Evolutionary conservation across 2,113 vertebrate species (phyloP).

Genomic region (Antigone vipio): DNA sequence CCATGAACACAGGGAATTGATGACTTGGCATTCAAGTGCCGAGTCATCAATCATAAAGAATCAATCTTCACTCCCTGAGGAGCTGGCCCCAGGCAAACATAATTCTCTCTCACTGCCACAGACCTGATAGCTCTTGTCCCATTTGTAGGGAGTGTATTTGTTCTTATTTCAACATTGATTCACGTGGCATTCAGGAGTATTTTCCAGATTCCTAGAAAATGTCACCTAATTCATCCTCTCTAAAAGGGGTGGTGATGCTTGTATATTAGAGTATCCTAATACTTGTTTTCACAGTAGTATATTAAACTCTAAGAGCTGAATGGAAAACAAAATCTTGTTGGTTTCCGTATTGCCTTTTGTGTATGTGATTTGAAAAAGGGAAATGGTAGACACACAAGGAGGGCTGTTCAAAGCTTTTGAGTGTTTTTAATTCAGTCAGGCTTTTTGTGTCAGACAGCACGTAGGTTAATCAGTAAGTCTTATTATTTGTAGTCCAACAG

Average conservation of each 20-base stretch:
- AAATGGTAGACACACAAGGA: not conserved
- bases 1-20: conserved; percentile 74
- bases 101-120: conserved; percentile 77
- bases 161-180: conserved; percentile 79
- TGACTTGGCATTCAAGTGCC: conserved; percentile 78
- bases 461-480: not conserved
- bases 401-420: not conserved
- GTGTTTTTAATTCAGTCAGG: not conserved
- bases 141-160: conserved; percentile 75
- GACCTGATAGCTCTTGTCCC: conserved; percentile 75
- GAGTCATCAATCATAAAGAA: conserved; percentile 81
- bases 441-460: not conserved
- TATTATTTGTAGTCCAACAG: not conserved
- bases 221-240: conserved; percentile 70
- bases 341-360: not conserved
- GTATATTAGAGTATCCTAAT: not conserved
- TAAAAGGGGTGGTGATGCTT: conserved; percentile 35
- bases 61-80: conserved; percentile 76
- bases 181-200: conserved; percentile 75
- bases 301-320: not conserved
- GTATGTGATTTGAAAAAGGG: not conserved
- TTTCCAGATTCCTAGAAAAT: conserved; percentile 75
- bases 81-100: conserved; percentile 75
- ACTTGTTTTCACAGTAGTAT: not conserved
- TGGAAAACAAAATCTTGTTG: not conserved